These are phyloP conservation scores for Phlogophora meticulosa DNA, from an alignment of 2,888 invertebrate genomes.

Conservation along the genomic window DNA sequence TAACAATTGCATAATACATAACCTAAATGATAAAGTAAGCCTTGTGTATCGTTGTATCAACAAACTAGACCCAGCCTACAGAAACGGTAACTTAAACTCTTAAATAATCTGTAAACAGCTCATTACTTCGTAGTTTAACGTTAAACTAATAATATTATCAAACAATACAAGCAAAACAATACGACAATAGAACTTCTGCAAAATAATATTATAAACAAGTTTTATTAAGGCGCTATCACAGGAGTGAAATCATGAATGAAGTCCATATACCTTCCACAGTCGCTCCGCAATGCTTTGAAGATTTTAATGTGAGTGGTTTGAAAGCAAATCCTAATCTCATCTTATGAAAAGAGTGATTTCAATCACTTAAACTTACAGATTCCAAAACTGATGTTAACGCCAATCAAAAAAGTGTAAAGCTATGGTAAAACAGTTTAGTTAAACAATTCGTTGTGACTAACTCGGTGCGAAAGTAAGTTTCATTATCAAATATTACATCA, in stretches of 20 bases:
- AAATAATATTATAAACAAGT: conserved; percentile 63
- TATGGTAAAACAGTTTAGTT: neutral
- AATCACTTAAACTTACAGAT: neutral
- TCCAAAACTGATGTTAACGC: neutral
- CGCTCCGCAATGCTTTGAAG: conserved; percentile 64
- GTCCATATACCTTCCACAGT: conserved; percentile 65
- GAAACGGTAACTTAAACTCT: conserved; percentile 68
- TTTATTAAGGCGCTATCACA: conserved; percentile 84
- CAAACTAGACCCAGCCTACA: conserved; percentile 56
- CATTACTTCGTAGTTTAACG: conserved; percentile 34
- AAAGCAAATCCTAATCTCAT: conserved; percentile 43
- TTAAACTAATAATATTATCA: conserved; percentile 42
- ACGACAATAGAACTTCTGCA: conserved; percentile 60
- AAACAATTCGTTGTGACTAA: conserved; percentile 14
- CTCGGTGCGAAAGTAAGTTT: conserved; percentile 29
- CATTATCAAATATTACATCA: conserved; percentile 19
- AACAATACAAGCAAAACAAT: conserved; percentile 56
- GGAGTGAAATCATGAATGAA: conserved; percentile 79
- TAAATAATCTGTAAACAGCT: conserved; percentile 47
- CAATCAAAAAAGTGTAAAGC: conserved; percentile 1
- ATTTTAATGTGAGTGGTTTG: conserved; percentile 61
- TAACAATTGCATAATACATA: conserved; percentile 51
- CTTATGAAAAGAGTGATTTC: conserved; percentile 3
- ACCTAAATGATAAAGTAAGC: conserved; percentile 45
- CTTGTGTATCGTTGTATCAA: conserved; percentile 51